Percentiles rank a stretch among this genome's conserved stretches.
Evolutionary conservation across 2,888 invertebrate species (phyloP).

Genomic region (Andrena camellia): DNA sequence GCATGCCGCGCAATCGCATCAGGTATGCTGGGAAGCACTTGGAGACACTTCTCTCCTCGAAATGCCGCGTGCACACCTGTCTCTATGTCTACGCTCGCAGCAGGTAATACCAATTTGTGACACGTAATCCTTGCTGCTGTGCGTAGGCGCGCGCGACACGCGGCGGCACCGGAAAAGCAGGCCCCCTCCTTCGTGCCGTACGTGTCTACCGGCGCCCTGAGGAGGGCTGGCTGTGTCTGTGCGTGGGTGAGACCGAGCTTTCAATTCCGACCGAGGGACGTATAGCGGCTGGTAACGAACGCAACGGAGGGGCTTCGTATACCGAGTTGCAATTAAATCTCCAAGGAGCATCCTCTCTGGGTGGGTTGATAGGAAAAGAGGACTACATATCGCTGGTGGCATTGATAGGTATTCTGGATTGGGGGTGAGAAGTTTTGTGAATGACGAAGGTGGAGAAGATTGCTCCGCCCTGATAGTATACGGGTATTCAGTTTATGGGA

Average conservation of each 20-base stretch:
- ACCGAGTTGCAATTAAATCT: constrained; percentile 63
- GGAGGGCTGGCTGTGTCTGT: neutral
- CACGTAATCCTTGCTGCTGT: constrained; percentile 73
- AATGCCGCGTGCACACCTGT: constrained; percentile 67
- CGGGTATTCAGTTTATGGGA: no score
- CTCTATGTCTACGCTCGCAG: constrained; percentile 54
- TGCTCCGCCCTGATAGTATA: no score
- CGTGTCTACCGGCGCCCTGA: constrained; percentile 27
- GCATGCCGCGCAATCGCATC: constrained; percentile 62
- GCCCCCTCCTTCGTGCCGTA: constrained; percentile 10
- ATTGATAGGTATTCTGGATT: neutral
- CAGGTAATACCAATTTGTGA: constrained; percentile 73
- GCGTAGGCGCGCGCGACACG: constrained; percentile 42
- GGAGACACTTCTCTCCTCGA: constrained; percentile 53
- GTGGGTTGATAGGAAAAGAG: constrained; percentile 18
- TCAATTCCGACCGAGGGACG: constrained; percentile 60
- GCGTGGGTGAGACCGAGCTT: constrained; percentile 55
- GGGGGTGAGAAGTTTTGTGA: neutral
- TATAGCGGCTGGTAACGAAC: constrained; percentile 63
- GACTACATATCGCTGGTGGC: neutral
- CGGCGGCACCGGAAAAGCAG: constrained; percentile 55
- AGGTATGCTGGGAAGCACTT: constrained; percentile 67
- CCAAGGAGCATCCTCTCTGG: constrained; percentile 49
- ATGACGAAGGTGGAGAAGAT: neutral
- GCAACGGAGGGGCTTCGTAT: constrained; percentile 44